Conservation (phyloP, 2,797 vertebrate species). For the Sphaeramia orbicularis region DNA sequence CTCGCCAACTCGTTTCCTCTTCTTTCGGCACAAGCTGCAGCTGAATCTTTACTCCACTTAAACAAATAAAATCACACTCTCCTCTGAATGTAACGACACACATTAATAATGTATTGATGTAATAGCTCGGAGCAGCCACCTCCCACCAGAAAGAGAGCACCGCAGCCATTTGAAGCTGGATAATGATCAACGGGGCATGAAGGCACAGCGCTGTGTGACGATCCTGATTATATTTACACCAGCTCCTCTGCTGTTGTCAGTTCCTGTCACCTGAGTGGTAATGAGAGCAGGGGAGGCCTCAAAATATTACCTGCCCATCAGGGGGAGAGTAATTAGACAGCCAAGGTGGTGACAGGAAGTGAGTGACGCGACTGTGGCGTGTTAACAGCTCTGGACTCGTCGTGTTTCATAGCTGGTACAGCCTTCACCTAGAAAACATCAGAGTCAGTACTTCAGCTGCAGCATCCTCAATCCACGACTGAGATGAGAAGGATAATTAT, state of each 20-base stretch:
- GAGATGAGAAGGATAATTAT: slow-evolving; percentile 6
- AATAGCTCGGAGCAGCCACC: slow-evolving; percentile 45
- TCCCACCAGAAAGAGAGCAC: slow-evolving; percentile 49
- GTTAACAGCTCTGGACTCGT: slow-evolving; percentile 10
- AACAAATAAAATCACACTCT: slow-evolving; percentile 53
- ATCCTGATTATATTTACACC: slow-evolving; percentile 67
- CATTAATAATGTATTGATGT: slow-evolving; percentile 77
- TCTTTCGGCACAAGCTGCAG: slow-evolving; percentile 45
- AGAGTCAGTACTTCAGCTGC: background rate
- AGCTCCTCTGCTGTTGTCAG: slow-evolving; percentile 46
- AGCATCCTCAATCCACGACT: too few relatives aligned
- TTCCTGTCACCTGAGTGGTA: slow-evolving; percentile 53
- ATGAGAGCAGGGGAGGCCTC: slow-evolving; percentile 52
- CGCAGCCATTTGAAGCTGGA: slow-evolving; percentile 57
- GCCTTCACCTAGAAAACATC: slow-evolving; percentile 5
- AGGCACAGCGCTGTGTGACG: slow-evolving; percentile 62
- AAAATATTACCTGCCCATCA: slow-evolving; percentile 42
- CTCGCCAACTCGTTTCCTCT: slow-evolving; percentile 8
- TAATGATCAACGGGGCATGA: slow-evolving; percentile 70
- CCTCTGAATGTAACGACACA: slow-evolving; percentile 53
- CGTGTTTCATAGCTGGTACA: background rate
- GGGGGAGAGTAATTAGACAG: slow-evolving; percentile 66
- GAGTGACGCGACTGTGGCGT: slow-evolving; percentile 2
- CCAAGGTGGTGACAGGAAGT: slow-evolving; percentile 41
- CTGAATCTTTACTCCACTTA: slow-evolving; percentile 56